These are phyloP conservation scores for Unio delphinus DNA, from an alignment of 2,888 invertebrate species.

Conservation along the genomic window DNA sequence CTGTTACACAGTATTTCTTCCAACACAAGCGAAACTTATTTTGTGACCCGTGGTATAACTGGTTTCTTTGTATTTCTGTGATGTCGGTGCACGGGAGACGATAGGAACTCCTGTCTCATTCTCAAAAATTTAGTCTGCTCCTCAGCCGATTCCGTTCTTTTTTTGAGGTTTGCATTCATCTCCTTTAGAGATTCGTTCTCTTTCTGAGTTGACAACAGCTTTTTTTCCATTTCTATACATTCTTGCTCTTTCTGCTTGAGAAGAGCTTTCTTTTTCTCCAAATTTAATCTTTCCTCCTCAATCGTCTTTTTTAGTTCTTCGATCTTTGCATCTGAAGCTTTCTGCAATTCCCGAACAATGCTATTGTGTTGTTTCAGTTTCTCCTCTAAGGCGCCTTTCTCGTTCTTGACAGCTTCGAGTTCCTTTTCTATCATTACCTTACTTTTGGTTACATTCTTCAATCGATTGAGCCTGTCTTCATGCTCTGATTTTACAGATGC, in stretches of 20 bases:
- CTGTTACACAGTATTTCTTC: too few relatives aligned
- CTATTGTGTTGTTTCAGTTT: conserved; percentile 22
- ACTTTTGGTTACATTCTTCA: conserved; percentile 17
- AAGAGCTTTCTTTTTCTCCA: conserved; percentile 25
- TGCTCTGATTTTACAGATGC: conserved; percentile 35
- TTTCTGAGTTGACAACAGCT: conserved; percentile 23
- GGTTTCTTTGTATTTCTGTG: too few relatives aligned
- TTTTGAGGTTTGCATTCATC: conserved; percentile 20
- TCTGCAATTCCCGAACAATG: conserved; percentile 27
- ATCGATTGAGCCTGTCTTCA: conserved; percentile 27
- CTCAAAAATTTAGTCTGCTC: too few relatives aligned
- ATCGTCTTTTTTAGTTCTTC: conserved; percentile 1
- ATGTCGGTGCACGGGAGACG: too few relatives aligned
- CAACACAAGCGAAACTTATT: too few relatives aligned
- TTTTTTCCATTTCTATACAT: conserved; percentile 23
- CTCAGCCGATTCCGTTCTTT: conserved; percentile 5
- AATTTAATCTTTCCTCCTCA: conserved; percentile 4
- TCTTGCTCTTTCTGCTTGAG: conserved; percentile 27
- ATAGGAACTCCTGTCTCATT: too few relatives aligned
- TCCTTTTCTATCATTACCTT: conserved; percentile 7
- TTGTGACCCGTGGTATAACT: too few relatives aligned
- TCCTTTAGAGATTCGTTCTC: conserved; percentile 31
- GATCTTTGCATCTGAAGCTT: conserved; percentile 29
- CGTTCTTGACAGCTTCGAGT: conserved; percentile 15
- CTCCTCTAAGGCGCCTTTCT: conserved; percentile 28